phyloP scores from a whole-genome alignment of 2,888 invertebrate species.

The Drosophila paranaensis region DNA sequence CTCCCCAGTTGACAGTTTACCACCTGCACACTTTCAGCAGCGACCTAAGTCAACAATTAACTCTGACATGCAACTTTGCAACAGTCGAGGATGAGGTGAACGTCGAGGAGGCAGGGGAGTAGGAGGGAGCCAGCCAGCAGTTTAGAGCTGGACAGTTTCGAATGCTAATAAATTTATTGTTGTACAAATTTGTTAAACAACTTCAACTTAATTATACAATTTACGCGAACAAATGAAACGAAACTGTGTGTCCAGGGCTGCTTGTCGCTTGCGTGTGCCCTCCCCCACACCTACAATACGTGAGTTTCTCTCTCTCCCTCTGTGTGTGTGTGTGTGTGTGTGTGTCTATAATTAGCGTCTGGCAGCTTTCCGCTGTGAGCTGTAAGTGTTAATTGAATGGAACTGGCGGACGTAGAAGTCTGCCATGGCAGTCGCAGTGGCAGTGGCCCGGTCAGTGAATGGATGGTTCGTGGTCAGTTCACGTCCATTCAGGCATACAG shows the following conservation, averaged over 20 bases:
- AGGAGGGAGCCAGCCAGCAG: not conserved
- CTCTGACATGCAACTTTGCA: constrained; percentile 67
- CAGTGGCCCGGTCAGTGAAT: constrained; percentile 1
- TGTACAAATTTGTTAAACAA: constrained; percentile 79
- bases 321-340: constrained; percentile 32
- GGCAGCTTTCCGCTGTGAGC: constrained; percentile 43
- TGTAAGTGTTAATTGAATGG: constrained; percentile 66
- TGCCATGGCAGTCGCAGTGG: constrained; percentile 8
- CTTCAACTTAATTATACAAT: constrained; percentile 76
- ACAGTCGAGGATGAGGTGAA: not conserved
- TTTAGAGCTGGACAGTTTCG: constrained; percentile 21
- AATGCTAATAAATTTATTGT: constrained; percentile 72
- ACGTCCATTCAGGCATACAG: constrained; percentile 11
- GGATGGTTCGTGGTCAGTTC: constrained; percentile 13
- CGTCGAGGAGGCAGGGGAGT: not conserved
- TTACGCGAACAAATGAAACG: constrained; percentile 68
- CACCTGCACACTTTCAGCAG: constrained; percentile 49
- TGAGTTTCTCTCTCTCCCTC: too few species aligned
- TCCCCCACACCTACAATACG: not conserved
- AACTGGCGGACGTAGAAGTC: constrained; percentile 13
- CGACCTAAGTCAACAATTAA: constrained; percentile 71
- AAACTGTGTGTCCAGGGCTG: constrained; percentile 28
- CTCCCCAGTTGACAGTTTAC: constrained; percentile 47
- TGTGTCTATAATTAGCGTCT: constrained; percentile 67
- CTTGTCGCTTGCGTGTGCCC: constrained; percentile 19